Evolutionary conservation across 2,888 invertebrate genomes (phyloP), one percentile per base, ranked within the genome.

Genomic region (Sussaba pulchella): DNA sequence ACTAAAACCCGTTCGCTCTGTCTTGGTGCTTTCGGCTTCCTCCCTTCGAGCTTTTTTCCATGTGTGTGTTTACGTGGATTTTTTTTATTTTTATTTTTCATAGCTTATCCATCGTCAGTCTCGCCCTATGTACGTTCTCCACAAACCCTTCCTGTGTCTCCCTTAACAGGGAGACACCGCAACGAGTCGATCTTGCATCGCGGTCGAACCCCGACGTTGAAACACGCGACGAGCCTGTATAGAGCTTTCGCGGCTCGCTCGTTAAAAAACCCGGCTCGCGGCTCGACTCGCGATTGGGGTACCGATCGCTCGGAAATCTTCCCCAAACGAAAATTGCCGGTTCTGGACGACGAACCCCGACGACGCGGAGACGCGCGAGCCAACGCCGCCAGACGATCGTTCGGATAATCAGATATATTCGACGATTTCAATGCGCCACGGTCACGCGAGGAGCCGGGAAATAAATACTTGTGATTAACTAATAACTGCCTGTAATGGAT

Each of bases 231-330:
- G 52, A 9, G 19, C 21, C 59, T 26, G 24, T 41, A 31, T n/a
- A n/a, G n/a, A n/a, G 50, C 59, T 52, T 63, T 70, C 71, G 77
- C 71, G 76, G 24, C 26, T 39, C 45, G 69, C 70, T 76, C 75
- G 80, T 80, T 79, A 67, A 84, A 67, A 84, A 78, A 75, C 54
- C 64, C 19, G 52, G 36, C n/a, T n/a, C n/a, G n/a, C n/a, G n/a
- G n/a, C n/a, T n/a, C n/a, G n/a, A n/a, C n/a, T n/a, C n/a, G n/a
- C n/a, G n/a, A n/a, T n/a, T 47, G 64, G 57, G 74, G 54, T 71
- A 69, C 76, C 73, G 78, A 82, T 79, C 75, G 82, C 83, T 59
- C 82, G 84, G 84, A 77, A 71, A 80, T 21, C 70, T 57, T 59
- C 64, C 64, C 39, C 70, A 31, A 26, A 57, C 70, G 26, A 71